A percentile compares a stretch with the other conserved stretches of the same genome.
These are phyloP conservation scores for Schlechtendalia chinensis DNA, from an alignment of 1,140 invertebrate species.

Conservation along the genomic window DNA sequence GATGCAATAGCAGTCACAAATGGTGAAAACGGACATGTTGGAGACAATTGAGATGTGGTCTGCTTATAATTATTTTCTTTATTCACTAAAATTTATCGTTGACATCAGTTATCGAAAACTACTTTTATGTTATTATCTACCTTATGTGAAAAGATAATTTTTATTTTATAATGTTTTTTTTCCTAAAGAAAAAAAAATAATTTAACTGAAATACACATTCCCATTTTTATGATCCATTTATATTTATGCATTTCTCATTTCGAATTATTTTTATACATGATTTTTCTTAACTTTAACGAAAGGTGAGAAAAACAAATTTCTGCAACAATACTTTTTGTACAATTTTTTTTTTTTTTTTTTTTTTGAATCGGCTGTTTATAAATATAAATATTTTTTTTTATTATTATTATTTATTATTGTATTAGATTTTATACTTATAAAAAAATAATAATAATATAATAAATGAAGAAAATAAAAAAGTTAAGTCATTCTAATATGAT, in stretches of 20 bases:
- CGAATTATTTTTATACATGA: conserved; percentile 45
- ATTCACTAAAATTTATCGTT: conserved; percentile 25
- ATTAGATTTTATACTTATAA: conserved; percentile 43
- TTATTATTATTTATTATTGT: conserved; percentile 48
- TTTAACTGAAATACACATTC: conserved; percentile 33
- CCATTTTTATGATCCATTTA: conserved; percentile 16
- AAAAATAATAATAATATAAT: conserved; percentile 10
- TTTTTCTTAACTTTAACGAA: conserved; percentile 17
- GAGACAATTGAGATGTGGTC: not conserved
- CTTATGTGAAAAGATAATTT: conserved; percentile 37
- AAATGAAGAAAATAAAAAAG: conserved; percentile 2
- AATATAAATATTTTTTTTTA: conserved; percentile 49
- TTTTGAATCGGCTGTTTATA: conserved; percentile 45
- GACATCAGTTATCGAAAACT: conserved; percentile 40
- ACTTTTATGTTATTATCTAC: conserved; percentile 46
- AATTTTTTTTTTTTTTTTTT: conserved; percentile 30
- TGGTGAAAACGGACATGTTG: not conserved
- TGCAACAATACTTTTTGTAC: conserved; percentile 42
- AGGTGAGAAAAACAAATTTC: conserved; percentile 8
- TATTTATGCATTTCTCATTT: conserved; percentile 9
- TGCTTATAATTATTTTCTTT: not conserved
- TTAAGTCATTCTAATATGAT: conserved; percentile 28
- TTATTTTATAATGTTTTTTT: conserved; percentile 43
- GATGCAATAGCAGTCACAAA: conserved; percentile 44
- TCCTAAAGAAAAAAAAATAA: not conserved